These are phyloP conservation scores for Hololepta plana DNA, from an alignment of 2,888 invertebrate genomes.

Conservation along the genomic window DNA sequence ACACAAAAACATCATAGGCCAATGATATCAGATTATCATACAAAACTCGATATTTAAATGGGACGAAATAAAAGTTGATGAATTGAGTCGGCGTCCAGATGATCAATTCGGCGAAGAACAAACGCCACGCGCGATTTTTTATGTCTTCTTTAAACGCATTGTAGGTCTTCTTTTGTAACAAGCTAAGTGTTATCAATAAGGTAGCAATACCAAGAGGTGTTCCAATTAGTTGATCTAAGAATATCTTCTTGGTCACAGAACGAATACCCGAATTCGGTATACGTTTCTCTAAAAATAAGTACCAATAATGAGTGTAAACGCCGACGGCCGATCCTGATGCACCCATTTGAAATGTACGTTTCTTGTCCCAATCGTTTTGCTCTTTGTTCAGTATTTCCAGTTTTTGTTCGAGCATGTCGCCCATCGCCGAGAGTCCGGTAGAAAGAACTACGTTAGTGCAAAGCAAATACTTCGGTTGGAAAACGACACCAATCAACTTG, in stretches of 20 bases:
- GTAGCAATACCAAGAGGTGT: conserved; percentile 63
- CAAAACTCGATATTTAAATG: conserved; percentile 63
- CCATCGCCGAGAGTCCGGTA: conserved; percentile 51
- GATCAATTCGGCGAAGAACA: conserved; percentile 78
- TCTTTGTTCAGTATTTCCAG: conserved; percentile 47
- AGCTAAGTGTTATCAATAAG: conserved; percentile 59
- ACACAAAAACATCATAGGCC: conserved; percentile 72
- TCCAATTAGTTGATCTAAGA: conserved; percentile 67
- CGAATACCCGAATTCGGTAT: conserved; percentile 48
- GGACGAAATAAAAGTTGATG: conserved; percentile 79
- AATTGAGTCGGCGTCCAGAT: conserved; percentile 89
- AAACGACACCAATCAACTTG: conserved; percentile 33
- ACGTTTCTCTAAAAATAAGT: conserved; percentile 51
- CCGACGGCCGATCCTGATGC: conserved; percentile 62
- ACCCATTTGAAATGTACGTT: conserved; percentile 58
- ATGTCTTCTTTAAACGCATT: conserved; percentile 48
- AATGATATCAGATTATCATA: conserved; percentile 76
- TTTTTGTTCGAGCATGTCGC: conserved; percentile 65
- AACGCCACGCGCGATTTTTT: conserved; percentile 49
- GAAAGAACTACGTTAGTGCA: conserved; percentile 69
- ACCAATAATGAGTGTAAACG: conserved; percentile 73
- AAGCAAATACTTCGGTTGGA: conserved; percentile 47
- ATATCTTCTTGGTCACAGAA: conserved; percentile 56
- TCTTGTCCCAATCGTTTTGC: conserved; percentile 34
- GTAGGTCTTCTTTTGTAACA: conserved; percentile 45